phyloP scores from a whole-genome alignment of 2,888 invertebrate genomes.

The Ferdinandea cuprea region DNA sequence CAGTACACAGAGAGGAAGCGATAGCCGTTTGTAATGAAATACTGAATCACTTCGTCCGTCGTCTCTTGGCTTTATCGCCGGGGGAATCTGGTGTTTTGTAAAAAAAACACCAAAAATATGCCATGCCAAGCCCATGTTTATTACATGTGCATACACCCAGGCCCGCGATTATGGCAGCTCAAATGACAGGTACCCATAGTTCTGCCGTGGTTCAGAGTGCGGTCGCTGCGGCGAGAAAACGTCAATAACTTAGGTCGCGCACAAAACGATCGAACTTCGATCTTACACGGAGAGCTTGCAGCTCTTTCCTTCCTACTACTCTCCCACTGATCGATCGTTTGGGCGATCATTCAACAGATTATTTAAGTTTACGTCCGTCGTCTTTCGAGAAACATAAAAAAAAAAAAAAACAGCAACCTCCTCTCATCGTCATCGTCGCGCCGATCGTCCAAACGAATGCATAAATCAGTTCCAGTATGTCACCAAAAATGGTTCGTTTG shows the following conservation, averaged over 20 bases:
- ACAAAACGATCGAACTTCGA: constrained; percentile 44
- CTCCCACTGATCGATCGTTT: constrained; percentile 39
- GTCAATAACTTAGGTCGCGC: constrained; percentile 55
- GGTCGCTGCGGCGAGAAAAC: constrained; percentile 49
- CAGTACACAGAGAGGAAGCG: too few relatives aligned
- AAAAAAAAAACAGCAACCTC: too few relatives aligned
- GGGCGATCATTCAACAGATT: constrained; percentile 55
- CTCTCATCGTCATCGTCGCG: constrained; percentile 12
- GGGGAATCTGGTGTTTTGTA: constrained; percentile 43
- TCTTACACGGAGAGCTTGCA: background rate
- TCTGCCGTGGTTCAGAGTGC: constrained; percentile 30
- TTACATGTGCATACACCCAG: constrained; percentile 70
- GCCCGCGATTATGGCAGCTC: constrained; percentile 54
- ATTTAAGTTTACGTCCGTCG: constrained; percentile 25
- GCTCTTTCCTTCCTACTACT: constrained; percentile 13
- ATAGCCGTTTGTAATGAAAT: constrained; percentile 70
- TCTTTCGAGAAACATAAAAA: constrained; percentile 44
- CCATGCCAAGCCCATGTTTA: constrained; percentile 68
- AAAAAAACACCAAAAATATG: constrained; percentile 49
- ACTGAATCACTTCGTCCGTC: constrained; percentile 56
- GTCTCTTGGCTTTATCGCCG: constrained; percentile 37
- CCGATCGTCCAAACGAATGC: constrained; percentile 53
- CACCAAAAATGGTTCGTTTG: constrained; percentile 61
- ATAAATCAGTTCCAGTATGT: constrained; percentile 70
- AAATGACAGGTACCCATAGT: constrained; percentile 66